Evolutionary conservation across 2,888 invertebrate genomes (phyloP).

Genomic region (Rhyacophila evoluta): DNA sequence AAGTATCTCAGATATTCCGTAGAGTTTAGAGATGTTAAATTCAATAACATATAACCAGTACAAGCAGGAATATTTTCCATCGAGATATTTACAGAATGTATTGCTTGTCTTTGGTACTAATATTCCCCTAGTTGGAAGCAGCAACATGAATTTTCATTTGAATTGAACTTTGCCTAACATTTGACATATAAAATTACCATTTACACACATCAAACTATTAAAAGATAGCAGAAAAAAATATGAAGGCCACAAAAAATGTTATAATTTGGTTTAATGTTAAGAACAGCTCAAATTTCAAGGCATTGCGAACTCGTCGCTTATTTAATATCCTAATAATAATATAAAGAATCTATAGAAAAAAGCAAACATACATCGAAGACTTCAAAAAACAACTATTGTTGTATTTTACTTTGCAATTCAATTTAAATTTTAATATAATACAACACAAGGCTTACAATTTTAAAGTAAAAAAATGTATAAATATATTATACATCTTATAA

Average conservation of each 20-base stretch:
- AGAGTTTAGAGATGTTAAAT: too few relatives aligned
- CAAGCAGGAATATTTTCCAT: background rate
- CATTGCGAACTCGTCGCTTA: conserved; percentile 40
- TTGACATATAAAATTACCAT: background rate
- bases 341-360: conserved; percentile 30
- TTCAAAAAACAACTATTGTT: background rate
- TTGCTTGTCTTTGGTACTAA: background rate
- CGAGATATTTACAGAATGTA: conserved; percentile 11
- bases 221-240: conserved; percentile 37
- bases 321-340: conserved; percentile 38
- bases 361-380: conserved; percentile 3
- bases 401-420: background rate
- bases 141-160: background rate
- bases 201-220: conserved; percentile 3
- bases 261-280: conserved; percentile 43
- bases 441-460: background rate
- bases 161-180: background rate
- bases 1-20: too few relatives aligned
- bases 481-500: too few relatives aligned
- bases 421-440: background rate
- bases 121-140: background rate
- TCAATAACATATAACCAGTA: background rate
- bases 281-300: conserved; percentile 48
- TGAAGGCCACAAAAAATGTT: conserved; percentile 42
- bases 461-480: too few relatives aligned